Evolutionary conservation across 2,113 vertebrate species (phyloP).

Genomic region (Eurypyga helias): DNA sequence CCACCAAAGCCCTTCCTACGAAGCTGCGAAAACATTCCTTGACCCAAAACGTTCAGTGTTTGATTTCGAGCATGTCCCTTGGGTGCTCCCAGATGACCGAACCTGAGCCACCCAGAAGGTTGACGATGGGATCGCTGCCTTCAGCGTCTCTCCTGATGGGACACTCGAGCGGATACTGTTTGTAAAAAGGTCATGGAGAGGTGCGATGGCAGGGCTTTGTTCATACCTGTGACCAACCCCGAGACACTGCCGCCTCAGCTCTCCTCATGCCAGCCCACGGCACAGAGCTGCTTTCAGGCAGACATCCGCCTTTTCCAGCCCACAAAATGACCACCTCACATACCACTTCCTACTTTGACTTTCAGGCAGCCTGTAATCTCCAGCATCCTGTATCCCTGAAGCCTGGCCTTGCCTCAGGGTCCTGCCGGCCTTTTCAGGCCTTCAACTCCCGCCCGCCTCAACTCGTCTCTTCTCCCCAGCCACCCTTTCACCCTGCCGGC

Average conservation of each 20-base stretch:
- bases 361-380: not conserved
- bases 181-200: not conserved
- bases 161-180: not conserved
- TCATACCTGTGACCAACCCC: not conserved
- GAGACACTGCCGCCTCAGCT: not conserved
- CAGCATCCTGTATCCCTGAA: not conserved
- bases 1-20: not conserved
- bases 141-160: not conserved
- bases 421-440: rapidly evolving
- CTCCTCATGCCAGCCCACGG: not conserved
- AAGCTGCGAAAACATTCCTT: not conserved
- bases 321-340: not conserved
- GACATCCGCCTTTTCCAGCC: not conserved
- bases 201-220: not conserved
- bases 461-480: not conserved
- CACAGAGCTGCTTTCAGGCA: not conserved
- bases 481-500: not conserved
- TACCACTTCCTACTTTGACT: not conserved
- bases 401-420: not conserved
- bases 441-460: not conserved
- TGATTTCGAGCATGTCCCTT: not conserved
- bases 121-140: not conserved
- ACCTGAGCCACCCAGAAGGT: not conserved
- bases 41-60: not conserved
- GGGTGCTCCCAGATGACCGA: not conserved